Percentiles rank a stretch among this genome's conserved stretches.
These are phyloP conservation scores for Xenentodon cancila DNA, from an alignment of 2,797 vertebrate species.

Conservation along the genomic window DNA sequence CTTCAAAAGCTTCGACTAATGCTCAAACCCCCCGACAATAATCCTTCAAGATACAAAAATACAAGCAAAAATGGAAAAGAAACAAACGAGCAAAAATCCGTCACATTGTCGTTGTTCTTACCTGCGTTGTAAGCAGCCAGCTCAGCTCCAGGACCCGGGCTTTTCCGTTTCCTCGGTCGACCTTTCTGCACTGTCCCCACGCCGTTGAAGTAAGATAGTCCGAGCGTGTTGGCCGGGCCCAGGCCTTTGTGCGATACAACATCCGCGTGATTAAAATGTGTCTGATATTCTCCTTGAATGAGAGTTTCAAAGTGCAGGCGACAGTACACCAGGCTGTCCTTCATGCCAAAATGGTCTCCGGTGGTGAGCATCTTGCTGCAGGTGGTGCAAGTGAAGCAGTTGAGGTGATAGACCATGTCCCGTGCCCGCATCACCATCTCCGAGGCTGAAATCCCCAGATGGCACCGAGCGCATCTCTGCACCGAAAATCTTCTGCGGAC, in stretches of 20 bases:
- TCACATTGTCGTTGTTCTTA: too few species aligned
- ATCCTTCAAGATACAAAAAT: too few species aligned
- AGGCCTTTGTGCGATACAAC: slow-evolving; percentile 92
- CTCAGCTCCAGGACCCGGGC: slow-evolving; percentile 93
- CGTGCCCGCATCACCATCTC: slow-evolving; percentile 99
- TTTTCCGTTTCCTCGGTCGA: slow-evolving; percentile 95
- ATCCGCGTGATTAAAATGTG: slow-evolving; percentile 95
- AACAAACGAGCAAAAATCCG: too few species aligned
- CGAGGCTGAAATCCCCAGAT: slow-evolving; percentile 97
- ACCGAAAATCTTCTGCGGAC: slow-evolving; percentile 96
- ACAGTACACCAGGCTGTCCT: slow-evolving; percentile 98
- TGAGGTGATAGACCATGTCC: slow-evolving; percentile 98
- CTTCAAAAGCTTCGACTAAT: too few species aligned
- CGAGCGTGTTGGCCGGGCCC: slow-evolving; percentile 89
- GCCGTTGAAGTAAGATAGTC: slow-evolving; percentile 98
- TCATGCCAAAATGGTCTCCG: slow-evolving; percentile 99
- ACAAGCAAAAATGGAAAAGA: too few species aligned
- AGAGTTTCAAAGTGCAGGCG: slow-evolving; percentile 98
- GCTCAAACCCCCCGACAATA: too few species aligned
- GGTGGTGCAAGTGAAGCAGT: slow-evolving; percentile 97
- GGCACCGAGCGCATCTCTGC: slow-evolving; percentile 97
- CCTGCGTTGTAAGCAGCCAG: slow-evolving; percentile 97
- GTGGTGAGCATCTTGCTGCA: slow-evolving; percentile 99
- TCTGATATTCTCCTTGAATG: slow-evolving; percentile 96
- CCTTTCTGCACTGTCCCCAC: slow-evolving; percentile 98